Percentiles rank a stretch among this genome's conserved stretches.
phyloP scores from a whole-genome alignment of 30 jellyfish, hydroid and myxozoan genomes.

The Aurelia coerulea region DNA sequence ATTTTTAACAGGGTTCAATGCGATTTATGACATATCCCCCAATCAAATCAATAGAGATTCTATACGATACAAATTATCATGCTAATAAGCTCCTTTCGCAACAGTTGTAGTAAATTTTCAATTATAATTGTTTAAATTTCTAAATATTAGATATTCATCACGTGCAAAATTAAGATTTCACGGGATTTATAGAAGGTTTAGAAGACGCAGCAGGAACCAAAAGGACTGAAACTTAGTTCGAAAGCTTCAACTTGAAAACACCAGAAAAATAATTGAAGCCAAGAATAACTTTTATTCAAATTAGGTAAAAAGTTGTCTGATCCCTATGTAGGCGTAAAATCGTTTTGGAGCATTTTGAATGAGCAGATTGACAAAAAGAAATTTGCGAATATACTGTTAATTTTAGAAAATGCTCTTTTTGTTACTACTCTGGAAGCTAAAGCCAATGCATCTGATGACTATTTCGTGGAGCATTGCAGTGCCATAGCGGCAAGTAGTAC shows the following conservation, averaged over 20 bases:
- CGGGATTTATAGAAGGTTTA: constrained; percentile 1
- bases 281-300: constrained; percentile 7
- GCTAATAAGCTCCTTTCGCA: no score
- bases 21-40: no score
- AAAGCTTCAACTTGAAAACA: constrained; percentile 11
- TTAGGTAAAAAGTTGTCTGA: constrained; percentile 40
- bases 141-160: no score
- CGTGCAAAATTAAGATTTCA: neutral
- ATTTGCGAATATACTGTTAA: constrained; percentile 41
- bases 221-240: constrained; percentile 44
- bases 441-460: constrained; percentile 34
- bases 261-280: constrained; percentile 14
- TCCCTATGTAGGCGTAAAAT: constrained; percentile 46
- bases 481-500: constrained; percentile 10
- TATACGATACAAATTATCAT: no score
- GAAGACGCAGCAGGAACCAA: constrained; percentile 40
- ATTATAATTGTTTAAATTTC: no score
- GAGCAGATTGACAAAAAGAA: constrained; percentile 35
- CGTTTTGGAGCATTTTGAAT: constrained; percentile 54
- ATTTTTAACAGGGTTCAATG: no score
- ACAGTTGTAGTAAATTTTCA: no score
- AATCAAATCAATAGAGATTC: no score
- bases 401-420: constrained; percentile 43
- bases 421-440: constrained; percentile 30
- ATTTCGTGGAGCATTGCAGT: constrained; percentile 46